Percentiles rank a stretch among this genome's conserved stretches.
These are phyloP conservation scores for Gavialis gangeticus DNA, from an alignment of 2,113 vertebrate species.

Conservation along the genomic window DNA sequence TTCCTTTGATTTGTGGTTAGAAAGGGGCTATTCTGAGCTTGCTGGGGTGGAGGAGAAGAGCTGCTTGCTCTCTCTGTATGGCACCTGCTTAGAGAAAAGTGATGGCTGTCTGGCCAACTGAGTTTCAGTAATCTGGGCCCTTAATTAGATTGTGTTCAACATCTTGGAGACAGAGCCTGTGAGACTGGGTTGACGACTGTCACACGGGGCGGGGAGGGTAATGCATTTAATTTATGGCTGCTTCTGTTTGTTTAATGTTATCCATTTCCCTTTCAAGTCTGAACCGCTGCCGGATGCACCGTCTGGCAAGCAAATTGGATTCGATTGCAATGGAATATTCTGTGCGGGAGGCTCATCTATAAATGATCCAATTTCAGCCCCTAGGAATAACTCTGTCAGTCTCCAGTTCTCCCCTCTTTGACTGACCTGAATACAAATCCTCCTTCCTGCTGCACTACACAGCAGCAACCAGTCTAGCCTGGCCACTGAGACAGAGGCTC, in stretches of 20 bases:
- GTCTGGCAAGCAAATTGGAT: neutral
- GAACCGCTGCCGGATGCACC: rapidly evolving
- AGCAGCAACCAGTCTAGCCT: neutral
- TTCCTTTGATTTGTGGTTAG: no score
- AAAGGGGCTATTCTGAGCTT: neutral
- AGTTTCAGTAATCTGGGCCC: neutral
- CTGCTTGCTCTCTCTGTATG: neutral
- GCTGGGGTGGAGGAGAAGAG: neutral
- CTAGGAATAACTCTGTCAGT: neutral
- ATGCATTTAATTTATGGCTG: neutral
- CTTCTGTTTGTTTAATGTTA: neutral
- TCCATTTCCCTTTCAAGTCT: neutral
- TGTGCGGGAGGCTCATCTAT: neutral
- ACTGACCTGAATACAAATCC: neutral
- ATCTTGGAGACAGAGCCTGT: neutral
- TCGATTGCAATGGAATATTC: neutral
- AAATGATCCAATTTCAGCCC: neutral
- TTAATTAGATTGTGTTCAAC: neutral
- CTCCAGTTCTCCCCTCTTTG: neutral
- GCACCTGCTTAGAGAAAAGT: neutral
- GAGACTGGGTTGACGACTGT: neutral
- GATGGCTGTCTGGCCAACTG: neutral
- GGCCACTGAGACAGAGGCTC: neutral
- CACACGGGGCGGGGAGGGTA: no score
- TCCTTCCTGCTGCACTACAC: rapidly evolving